A percentile compares a stretch with the other conserved stretches of the same genome.
Conservation (phyloP, 2,888 invertebrate species). For the Hydropsyche betteni region DNA sequence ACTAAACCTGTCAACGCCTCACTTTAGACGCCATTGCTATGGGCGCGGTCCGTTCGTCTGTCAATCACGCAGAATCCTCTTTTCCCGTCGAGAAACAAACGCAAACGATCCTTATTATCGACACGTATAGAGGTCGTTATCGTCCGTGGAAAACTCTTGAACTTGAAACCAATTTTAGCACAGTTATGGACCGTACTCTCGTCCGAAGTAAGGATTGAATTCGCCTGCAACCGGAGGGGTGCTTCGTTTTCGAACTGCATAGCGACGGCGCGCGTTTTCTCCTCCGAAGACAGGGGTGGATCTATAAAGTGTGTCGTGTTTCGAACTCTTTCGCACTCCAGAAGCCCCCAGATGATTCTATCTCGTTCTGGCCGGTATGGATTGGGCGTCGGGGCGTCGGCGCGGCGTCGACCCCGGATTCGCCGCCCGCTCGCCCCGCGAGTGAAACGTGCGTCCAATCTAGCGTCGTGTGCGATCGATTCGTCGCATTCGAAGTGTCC, state of each 20-base stretch:
- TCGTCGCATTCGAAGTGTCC: neutral
- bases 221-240: neutral
- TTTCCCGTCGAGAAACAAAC: neutral
- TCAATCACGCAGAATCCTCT: conserved; percentile 38
- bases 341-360: neutral
- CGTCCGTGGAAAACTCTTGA: conserved; percentile 31
- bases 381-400: conserved; percentile 50
- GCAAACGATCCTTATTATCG: too few species aligned
- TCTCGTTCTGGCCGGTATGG: conserved; percentile 40
- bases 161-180: neutral
- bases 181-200: conserved; percentile 5
- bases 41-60: conserved; percentile 47
- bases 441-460: conserved; percentile 25
- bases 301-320: conserved; percentile 31
- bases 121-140: conserved; percentile 43
- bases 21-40: conserved; percentile 24
- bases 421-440: conserved; percentile 26
- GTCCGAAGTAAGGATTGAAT: neutral
- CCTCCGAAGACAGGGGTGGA: conserved; percentile 34
- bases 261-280: conserved; percentile 49
- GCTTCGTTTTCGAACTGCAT: conserved; percentile 43
- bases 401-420: conserved; percentile 47
- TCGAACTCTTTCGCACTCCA: conserved; percentile 1
- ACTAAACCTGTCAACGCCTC: conserved; percentile 48
- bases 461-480: conserved; percentile 33